phyloP scores from a whole-genome alignment of 2,888 invertebrate genomes.

The Noctua fimbriata region DNA sequence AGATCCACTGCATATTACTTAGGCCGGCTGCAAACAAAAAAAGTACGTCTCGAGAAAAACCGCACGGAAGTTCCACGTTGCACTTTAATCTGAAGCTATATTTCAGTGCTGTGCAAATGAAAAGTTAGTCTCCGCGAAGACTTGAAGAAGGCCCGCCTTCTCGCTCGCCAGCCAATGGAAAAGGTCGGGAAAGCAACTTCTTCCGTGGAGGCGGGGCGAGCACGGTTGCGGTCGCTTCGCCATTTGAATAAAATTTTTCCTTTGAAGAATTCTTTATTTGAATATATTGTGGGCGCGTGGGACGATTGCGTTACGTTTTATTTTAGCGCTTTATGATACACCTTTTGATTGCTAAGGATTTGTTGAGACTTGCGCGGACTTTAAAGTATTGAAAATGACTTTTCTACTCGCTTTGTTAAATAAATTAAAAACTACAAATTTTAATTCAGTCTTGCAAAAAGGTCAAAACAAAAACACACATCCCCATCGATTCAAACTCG shows the following conservation, averaged over 20 bases:
- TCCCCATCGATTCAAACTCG: constrained; percentile 20
- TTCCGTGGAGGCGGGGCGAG: constrained; percentile 87
- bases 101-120: constrained; percentile 89
- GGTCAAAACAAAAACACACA: constrained; percentile 2
- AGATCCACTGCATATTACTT: constrained; percentile 75
- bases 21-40: constrained; percentile 67
- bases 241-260: constrained; percentile 88
- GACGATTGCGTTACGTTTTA: constrained; percentile 64
- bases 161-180: constrained; percentile 87
- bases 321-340: constrained; percentile 64
- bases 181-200: constrained; percentile 88
- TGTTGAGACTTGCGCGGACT: not conserved
- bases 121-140: constrained; percentile 87
- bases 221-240: constrained; percentile 84
- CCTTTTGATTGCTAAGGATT: constrained; percentile 61
- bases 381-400: not conserved
- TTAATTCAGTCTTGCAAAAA: not conserved
- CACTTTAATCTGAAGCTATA: constrained; percentile 88
- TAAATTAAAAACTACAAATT: not conserved
- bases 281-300: constrained; percentile 81
- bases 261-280: constrained; percentile 88
- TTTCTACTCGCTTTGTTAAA: not conserved
- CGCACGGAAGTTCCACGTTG: constrained; percentile 85
- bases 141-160: constrained; percentile 86
- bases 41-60: constrained; percentile 83